Conservation (phyloP, 2,797 vertebrate genomes). For the Dryobates pubescens region DNA sequence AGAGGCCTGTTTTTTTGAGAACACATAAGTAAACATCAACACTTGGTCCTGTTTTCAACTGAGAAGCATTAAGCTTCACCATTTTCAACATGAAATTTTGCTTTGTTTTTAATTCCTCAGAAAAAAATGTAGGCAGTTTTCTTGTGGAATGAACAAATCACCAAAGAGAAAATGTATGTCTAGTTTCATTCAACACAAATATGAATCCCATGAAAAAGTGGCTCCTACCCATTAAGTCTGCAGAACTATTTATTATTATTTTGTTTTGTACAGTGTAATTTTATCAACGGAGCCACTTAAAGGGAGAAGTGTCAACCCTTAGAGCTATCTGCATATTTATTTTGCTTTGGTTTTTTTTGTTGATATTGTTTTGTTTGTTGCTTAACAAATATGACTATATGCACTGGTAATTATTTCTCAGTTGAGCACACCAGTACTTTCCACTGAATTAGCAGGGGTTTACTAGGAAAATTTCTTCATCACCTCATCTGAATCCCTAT, state of each 20-base stretch:
- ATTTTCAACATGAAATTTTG: neutral
- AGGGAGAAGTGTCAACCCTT: neutral
- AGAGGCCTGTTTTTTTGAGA: neutral
- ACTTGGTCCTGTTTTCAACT: neutral
- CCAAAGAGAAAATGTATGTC: neutral
- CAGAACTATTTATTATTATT: neutral
- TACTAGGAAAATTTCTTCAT: neutral
- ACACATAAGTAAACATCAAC: neutral
- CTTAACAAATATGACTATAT: neutral
- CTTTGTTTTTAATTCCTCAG: neutral
- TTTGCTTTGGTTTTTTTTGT: neutral
- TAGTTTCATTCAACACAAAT: neutral
- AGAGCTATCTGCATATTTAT: neutral
- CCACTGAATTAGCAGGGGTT: neutral
- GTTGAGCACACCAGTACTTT: neutral
- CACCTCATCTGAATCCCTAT: neutral
- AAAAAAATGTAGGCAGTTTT: neutral
- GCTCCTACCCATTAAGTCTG: neutral
- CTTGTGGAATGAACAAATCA: neutral
- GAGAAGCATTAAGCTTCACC: neutral
- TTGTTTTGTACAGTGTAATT: neutral
- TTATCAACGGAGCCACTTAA: neutral
- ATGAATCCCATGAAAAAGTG: neutral
- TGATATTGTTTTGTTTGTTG: neutral
- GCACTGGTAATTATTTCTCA: neutral